Conservation (phyloP, 2,113 vertebrate genomes). For the Ia io region DNA sequence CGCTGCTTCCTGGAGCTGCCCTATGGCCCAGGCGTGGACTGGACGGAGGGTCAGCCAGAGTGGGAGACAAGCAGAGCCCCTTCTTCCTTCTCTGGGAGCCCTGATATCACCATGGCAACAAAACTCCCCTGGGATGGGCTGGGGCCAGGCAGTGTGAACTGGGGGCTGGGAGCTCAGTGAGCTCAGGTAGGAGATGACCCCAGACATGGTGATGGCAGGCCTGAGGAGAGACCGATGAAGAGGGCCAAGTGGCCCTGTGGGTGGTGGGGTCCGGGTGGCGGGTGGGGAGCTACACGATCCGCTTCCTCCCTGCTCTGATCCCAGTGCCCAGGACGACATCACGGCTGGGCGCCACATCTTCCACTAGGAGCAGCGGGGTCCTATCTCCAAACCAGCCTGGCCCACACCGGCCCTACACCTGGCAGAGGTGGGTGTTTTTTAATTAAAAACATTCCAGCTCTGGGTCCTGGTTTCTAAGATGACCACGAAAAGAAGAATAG, state of each 20-base stretch:
- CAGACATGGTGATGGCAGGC: not conserved
- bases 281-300: not conserved
- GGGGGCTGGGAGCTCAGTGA: not conserved
- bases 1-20: not conserved
- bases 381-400: not conserved
- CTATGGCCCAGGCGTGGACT: not conserved
- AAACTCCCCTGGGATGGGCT: not conserved
- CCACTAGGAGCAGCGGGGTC: no score
- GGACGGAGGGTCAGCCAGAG: no score
- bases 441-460: not conserved
- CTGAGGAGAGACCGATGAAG: not conserved
- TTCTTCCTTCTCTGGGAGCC: not conserved
- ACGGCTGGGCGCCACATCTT: not conserved
- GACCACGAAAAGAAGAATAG: no score
- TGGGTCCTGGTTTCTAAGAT: no score
- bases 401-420: not conserved
- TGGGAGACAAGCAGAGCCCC: not conserved
- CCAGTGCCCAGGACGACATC: accelerated
- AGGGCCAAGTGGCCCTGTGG: not conserved
- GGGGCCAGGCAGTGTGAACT: not conserved
- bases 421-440: not conserved
- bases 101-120: not conserved
- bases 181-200: not conserved
- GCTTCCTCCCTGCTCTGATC: no score
- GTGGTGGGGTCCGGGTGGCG: no score